Evolutionary conservation across 2,113 vertebrate species (phyloP).

Genomic region (Megatriorchis doriae): DNA sequence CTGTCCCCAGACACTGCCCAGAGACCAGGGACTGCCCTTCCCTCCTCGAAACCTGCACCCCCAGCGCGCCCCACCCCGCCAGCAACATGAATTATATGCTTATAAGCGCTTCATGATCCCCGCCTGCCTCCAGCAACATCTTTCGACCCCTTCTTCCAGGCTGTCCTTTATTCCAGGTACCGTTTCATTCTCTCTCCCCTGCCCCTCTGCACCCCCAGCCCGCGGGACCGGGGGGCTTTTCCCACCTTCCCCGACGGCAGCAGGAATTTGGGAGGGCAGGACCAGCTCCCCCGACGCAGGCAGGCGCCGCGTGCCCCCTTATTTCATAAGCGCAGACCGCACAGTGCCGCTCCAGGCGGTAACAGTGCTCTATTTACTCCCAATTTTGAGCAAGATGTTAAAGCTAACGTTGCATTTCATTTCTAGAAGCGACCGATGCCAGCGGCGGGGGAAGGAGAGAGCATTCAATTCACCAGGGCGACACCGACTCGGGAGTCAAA

Average conservation of each 20-base stretch:
- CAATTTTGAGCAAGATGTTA: background rate
- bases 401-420: background rate
- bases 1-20: background rate
- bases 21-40: background rate
- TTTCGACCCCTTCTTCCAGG: background rate
- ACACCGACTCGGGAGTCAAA: background rate
- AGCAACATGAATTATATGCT: background rate
- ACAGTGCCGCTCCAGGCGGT: background rate
- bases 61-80: background rate
- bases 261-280: background rate
- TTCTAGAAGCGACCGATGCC: background rate
- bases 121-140: background rate
- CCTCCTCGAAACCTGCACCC: background rate
- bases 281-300: background rate
- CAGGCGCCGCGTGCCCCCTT: fast-evolving
- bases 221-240: fast-evolving
- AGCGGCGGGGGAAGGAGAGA: background rate
- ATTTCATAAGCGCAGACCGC: background rate
- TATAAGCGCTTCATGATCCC: background rate
- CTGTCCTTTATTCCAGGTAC: background rate
- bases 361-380: background rate
- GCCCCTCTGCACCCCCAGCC: background rate
- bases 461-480: background rate
- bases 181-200: fast-evolving
- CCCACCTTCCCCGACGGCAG: background rate